A percentile compares a stretch with the other conserved stretches of the same genome.
These are phyloP conservation scores for Crambe crambe DNA, from an alignment of 37 sponge, comb jelly and placozoan species.

Conservation along the genomic window DNA sequence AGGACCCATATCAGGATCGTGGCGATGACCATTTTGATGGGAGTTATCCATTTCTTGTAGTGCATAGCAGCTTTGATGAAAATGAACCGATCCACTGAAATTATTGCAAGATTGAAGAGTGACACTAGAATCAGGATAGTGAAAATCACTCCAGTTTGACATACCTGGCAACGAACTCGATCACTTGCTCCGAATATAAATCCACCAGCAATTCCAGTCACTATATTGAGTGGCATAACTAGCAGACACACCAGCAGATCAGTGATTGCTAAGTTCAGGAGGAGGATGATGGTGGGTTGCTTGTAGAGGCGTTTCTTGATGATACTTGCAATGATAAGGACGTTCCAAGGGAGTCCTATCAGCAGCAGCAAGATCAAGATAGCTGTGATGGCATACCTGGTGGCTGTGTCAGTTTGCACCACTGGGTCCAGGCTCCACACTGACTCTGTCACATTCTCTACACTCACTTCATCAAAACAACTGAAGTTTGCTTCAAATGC, in stretches of 20 bases:
- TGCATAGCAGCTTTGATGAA: slow-evolving; percentile 26
- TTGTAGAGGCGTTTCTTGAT: slow-evolving; percentile 4
- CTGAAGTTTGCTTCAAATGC: not conserved
- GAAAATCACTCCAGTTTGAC: slow-evolving; percentile 3
- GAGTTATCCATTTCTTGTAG: slow-evolving; percentile 33
- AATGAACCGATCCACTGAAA: slow-evolving; percentile 54
- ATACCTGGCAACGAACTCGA: not conserved
- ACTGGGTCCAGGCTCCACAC: slow-evolving; percentile 5
- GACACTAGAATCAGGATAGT: not conserved
- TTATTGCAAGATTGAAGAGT: slow-evolving; percentile 14
- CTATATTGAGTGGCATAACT: not conserved
- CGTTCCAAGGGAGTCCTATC: not conserved
- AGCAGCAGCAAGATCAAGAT: not conserved
- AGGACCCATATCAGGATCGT: slow-evolving; percentile 12
- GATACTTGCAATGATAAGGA: not conserved
- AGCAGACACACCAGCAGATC: not conserved
- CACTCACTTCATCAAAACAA: not conserved
- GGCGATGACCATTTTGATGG: not conserved
- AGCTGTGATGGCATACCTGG: not conserved
- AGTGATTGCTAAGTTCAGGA: not conserved
- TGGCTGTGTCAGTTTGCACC: not conserved
- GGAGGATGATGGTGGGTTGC: not conserved
- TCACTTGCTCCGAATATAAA: not conserved
- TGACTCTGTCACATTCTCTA: not conserved
- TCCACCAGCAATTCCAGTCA: not conserved